A percentile compares a stretch with the other conserved stretches of the same genome.
These are phyloP conservation scores for Telenomus remus DNA, from an alignment of 1,140 invertebrate species.

Conservation along the genomic window DNA sequence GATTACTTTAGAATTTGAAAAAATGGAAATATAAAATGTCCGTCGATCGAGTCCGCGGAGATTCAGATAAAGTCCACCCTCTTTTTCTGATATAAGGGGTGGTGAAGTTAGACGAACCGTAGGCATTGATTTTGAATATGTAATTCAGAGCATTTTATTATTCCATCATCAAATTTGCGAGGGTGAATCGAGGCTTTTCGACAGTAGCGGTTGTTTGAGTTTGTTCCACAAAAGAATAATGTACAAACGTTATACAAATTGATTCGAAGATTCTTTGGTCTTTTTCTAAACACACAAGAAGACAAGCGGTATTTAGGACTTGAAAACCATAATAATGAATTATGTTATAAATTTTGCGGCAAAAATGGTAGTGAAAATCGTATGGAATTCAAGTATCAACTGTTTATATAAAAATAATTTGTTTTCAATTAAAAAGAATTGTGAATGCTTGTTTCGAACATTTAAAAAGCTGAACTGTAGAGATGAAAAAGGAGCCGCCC, in stretches of 20 bases:
- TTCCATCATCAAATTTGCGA: slow-evolving; percentile 64
- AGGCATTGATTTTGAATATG: slow-evolving; percentile 75
- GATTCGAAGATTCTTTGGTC: no score
- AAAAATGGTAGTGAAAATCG: no score
- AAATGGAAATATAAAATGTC: slow-evolving; percentile 52
- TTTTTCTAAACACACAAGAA: no score
- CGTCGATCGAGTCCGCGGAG: slow-evolving; percentile 28
- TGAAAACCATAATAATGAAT: no score
- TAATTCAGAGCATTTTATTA: slow-evolving; percentile 73
- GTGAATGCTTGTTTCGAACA: no score
- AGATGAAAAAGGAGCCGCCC: slow-evolving; percentile 51
- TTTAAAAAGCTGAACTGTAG: slow-evolving; percentile 32
- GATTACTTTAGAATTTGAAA: slow-evolving; percentile 43
- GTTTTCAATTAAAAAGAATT: no score
- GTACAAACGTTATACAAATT: no score
- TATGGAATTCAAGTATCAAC: no score
- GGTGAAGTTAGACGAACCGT: slow-evolving; percentile 47
- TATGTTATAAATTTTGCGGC: no score
- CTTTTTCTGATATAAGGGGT: slow-evolving; percentile 50
- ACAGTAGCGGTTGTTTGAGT: slow-evolving; percentile 28
- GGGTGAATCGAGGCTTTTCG: slow-evolving; percentile 27
- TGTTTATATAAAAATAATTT: no score
- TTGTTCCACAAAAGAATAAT: no score
- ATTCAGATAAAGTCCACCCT: slow-evolving; percentile 61
- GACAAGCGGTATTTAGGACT: no score